Conservation (phyloP, 2,113 vertebrate genomes). For the Pungitius pungitius region DNA sequence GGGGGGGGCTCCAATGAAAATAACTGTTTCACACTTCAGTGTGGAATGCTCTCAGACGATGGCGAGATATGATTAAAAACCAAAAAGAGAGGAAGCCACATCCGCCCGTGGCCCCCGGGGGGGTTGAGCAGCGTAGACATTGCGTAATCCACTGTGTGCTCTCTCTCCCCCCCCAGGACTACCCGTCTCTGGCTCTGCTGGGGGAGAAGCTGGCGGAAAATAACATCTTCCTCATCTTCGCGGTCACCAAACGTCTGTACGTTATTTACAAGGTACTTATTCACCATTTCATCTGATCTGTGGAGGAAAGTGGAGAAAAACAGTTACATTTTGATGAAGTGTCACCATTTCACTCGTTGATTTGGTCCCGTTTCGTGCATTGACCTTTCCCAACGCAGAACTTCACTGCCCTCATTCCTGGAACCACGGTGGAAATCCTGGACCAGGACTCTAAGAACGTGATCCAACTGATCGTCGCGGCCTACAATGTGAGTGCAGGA, state of each 20-base stretch:
- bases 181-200: slow-evolving; percentile 93
- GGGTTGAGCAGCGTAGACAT: slow-evolving; percentile 35
- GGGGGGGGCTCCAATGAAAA: slow-evolving; percentile 47
- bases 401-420: slow-evolving; percentile 93
- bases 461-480: slow-evolving; percentile 92
- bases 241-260: slow-evolving; percentile 92
- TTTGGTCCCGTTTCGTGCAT: not conserved
- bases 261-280: slow-evolving; percentile 94
- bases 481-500: slow-evolving; percentile 90
- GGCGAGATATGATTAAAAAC: too few relatives aligned
- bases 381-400: slow-evolving; percentile 81
- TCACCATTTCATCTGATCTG: too few relatives aligned
- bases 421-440: slow-evolving; percentile 95
- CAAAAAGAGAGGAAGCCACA: not conserved
- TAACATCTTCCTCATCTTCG: slow-evolving; percentile 97
- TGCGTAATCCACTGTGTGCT: too few relatives aligned
- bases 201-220: slow-evolving; percentile 97
- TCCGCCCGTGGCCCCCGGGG: not conserved
- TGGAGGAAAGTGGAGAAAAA: not conserved
- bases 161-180: slow-evolving; percentile 83
- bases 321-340: not conserved
- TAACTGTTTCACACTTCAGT: not conserved
- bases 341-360: not conserved
- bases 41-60: not conserved
- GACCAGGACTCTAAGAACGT: slow-evolving; percentile 97